Conservation (phyloP, 2,888 invertebrate species). For the Epinotia nisella region DNA sequence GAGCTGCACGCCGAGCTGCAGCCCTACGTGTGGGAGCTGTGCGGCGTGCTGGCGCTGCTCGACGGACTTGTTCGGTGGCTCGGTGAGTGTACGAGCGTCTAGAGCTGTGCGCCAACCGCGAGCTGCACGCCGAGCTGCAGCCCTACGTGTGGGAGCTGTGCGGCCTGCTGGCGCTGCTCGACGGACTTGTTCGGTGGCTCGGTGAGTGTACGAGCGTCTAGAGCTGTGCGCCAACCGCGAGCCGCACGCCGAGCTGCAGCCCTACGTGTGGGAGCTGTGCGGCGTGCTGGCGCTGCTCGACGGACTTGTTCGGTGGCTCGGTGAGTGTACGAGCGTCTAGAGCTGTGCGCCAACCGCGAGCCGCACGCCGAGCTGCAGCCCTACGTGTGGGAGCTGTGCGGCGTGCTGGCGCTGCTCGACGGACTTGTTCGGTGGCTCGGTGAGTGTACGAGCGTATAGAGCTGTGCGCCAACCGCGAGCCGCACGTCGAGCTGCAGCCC, state of each 20-base stretch:
- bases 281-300: conserved; percentile 92
- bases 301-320: conserved; percentile 56
- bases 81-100: neutral
- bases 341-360: neutral
- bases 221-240: conserved; percentile 46
- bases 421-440: conserved; percentile 59
- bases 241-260: conserved; percentile 91
- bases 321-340: neutral
- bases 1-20: conserved; percentile 13
- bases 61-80: neutral
- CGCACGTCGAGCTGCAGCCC: conserved; percentile 96
- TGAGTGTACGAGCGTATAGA: conserved; percentile 49
- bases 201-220: neutral
- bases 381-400: conserved; percentile 92
- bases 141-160: conserved; percentile 15
- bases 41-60: conserved; percentile 7
- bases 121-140: conserved; percentile 13
- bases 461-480: conserved; percentile 89
- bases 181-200: neutral
- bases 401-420: conserved; percentile 91
- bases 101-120: conserved; percentile 8
- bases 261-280: conserved; percentile 96
- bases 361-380: conserved; percentile 53
- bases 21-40: conserved; percentile 15
- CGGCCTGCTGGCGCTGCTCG: conserved; percentile 6